A percentile compares a stretch with the other conserved stretches of the same genome.
These are phyloP conservation scores for Pangasius larnaudii DNA, from an alignment of 2,797 vertebrate genomes.

Conservation along the genomic window DNA sequence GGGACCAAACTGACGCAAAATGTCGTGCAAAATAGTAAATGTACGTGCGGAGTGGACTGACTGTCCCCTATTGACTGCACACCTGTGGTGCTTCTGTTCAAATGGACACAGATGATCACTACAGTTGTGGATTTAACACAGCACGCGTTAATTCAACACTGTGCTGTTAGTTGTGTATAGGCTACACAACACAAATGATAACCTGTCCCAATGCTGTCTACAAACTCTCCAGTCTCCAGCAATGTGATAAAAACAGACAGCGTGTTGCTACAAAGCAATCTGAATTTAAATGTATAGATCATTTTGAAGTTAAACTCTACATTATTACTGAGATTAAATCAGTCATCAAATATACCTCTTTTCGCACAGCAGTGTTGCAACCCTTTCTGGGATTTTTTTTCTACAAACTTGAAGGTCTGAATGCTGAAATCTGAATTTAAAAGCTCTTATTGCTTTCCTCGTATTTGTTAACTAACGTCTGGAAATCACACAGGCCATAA, in stretches of 20 bases:
- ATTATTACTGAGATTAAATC: background rate
- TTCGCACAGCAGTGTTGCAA: background rate
- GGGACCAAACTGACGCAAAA: background rate
- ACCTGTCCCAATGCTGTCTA: background rate
- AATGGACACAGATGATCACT: conserved; percentile 21
- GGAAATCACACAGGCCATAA: background rate
- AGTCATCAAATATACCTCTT: background rate
- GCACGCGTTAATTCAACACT: conserved; percentile 18
- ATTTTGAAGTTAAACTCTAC: background rate
- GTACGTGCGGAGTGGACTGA: conserved; percentile 15
- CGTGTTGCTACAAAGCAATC: background rate
- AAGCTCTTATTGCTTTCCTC: background rate
- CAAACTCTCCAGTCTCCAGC: background rate
- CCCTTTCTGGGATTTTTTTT: background rate
- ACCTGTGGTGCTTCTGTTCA: conserved; percentile 35
- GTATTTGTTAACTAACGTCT: background rate
- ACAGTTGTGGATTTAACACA: conserved; percentile 29
- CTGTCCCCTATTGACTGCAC: conserved; percentile 26
- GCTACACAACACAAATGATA: conserved; percentile 3
- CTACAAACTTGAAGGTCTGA: background rate
- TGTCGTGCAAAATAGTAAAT: background rate
- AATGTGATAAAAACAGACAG: background rate
- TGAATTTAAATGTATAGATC: background rate
- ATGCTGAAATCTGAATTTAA: background rate
- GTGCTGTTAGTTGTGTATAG: conserved; percentile 1